phyloP scores from a whole-genome alignment of 2,888 invertebrate genomes.

The Torymus auratus region DNA sequence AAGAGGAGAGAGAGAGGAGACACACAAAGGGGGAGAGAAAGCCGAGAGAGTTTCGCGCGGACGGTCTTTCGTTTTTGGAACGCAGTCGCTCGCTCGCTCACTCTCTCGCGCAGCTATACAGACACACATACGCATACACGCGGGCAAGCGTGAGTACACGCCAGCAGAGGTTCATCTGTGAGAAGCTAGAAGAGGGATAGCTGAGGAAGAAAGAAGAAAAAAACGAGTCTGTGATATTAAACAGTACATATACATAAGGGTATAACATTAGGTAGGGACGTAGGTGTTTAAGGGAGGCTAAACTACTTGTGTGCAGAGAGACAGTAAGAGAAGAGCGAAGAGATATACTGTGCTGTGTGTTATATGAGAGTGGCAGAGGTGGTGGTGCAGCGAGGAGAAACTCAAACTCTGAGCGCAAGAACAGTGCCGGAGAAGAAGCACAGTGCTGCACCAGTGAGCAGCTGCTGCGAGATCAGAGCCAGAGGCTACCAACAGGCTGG shows the following conservation, averaged over 20 bases:
- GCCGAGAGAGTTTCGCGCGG: conserved; percentile 3
- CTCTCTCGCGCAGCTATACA: neutral
- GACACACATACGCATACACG: conserved; percentile 2
- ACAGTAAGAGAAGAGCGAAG: no score
- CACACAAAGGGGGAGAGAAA: neutral
- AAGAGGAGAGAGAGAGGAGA: neutral
- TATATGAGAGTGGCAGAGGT: conserved; percentile 56
- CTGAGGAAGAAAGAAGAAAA: conserved; percentile 4
- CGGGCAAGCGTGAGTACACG: neutral
- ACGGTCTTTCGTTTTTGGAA: no score
- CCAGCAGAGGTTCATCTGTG: neutral
- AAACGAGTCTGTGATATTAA: conserved; percentile 59
- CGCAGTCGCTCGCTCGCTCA: no score
- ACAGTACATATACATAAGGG: conserved; percentile 55
- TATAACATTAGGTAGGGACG: conserved; percentile 43
- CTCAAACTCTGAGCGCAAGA: no score
- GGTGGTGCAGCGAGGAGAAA: conserved; percentile 52
- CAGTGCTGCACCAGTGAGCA: no score
- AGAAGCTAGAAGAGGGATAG: no score
- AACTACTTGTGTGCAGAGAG: conserved; percentile 39
- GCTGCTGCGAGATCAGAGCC: conserved; percentile 20
- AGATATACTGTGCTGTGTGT: no score
- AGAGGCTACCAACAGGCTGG: neutral
- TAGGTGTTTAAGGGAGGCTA: conserved; percentile 36
- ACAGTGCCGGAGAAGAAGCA: no score